Evolutionary conservation across 2,113 vertebrate species (phyloP).

Genomic region (Tychaedon coryphoeus): DNA sequence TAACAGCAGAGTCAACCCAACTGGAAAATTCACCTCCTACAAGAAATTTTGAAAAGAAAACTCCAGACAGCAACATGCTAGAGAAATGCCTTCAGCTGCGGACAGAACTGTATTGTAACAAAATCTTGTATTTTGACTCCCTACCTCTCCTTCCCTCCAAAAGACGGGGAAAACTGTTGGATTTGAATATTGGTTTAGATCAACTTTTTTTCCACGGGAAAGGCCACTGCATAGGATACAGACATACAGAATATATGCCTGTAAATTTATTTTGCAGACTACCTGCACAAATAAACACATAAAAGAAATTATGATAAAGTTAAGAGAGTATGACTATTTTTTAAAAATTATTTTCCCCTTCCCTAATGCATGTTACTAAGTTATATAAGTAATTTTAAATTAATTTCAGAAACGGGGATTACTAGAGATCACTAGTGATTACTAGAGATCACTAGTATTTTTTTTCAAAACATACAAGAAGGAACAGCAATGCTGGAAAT

Average conservation of each 20-base stretch:
- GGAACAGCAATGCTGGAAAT: neutral
- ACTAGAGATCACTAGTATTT: too few species aligned
- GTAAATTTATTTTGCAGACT: neutral
- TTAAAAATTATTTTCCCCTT: neutral
- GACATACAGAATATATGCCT: neutral
- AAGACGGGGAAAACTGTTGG: neutral
- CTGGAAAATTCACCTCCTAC: conserved; percentile 68
- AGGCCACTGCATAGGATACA: neutral
- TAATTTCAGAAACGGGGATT: neutral
- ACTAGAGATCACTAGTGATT: neutral
- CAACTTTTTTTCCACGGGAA: neutral
- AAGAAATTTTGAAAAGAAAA: conserved; percentile 50
- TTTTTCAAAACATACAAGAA: neutral
- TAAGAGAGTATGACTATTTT: neutral
- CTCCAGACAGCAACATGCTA: neutral
- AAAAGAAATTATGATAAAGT: neutral
- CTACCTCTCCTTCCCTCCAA: neutral
- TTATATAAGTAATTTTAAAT: neutral
- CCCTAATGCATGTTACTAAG: neutral
- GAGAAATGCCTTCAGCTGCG: conserved; percentile 37
- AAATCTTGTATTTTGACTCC: neutral
- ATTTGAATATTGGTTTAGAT: neutral
- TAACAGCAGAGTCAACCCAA: conserved; percentile 66
- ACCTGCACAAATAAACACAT: neutral
- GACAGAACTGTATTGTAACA: neutral